Evolutionary conservation across 1,140 invertebrate species (phyloP), one percentile per base, ranked within the genome.

Genomic region (Procambarus virginalis): DNA sequence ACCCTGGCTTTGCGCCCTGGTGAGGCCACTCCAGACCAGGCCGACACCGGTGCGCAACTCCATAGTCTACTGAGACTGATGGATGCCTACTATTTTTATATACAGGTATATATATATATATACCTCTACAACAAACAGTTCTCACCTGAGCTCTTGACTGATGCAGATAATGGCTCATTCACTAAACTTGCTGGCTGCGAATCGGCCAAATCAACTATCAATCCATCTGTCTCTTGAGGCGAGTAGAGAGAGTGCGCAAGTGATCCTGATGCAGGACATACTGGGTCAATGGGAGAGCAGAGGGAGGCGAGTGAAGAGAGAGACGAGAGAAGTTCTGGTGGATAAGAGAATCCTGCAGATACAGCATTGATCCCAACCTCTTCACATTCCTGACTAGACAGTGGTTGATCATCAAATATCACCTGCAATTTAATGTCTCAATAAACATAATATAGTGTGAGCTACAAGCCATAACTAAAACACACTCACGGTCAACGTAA

Each of bases 131-230:
- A 8, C 5, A 8, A 55, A 8, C 5, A 8, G 10, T 2, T 8
- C 60, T 34, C 8, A 84, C 82, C 82, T 70, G 82, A 70, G 17
- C 68, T 84, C 73, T 84, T 84, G n/a, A 84, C 34, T 73, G 82
- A 84, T 73, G 68, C 17, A n/a, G 82, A n/a, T 22, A 73, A 12
- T 48, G 82, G 22, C 64, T 84, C 82, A n/a, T 73, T 14, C 5
- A 20, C 68, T 49, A 84, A 73, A 49, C 82, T 84, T 17, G 64
- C 45, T 22, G 82, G 82, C 12, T 84, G 82, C 10, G 82, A 73
- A 4, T 49, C 60, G 14, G 48, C 9, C 12, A 45, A 49, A 46
- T 22, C 14, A 5, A 14, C 6, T 48, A 73, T 64, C 14, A 84
- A n/a, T 5, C 46, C 48, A 49, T 73, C 64, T 9, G 14, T 22